Evolutionary conservation across 1,140 invertebrate species (phyloP).

Genomic region (Octopus bimaculoides): DNA sequence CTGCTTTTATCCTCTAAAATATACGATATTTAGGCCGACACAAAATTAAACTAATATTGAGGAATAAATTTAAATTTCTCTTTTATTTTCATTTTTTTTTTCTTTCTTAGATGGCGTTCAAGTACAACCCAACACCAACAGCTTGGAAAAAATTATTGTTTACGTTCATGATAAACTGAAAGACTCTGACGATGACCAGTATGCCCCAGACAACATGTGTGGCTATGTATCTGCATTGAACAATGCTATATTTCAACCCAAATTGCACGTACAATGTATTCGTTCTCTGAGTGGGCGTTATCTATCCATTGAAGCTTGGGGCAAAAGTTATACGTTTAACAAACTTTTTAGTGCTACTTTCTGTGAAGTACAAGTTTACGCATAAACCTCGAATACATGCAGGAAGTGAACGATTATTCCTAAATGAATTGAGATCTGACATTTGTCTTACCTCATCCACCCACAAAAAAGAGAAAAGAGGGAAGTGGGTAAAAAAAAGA

Average conservation of each 20-base stretch:
- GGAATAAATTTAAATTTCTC: not conserved
- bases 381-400: conserved; percentile 18
- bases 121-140: conserved; percentile 52
- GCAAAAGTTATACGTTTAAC: conserved; percentile 61
- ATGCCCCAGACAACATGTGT: conserved; percentile 56
- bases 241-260: conserved; percentile 60
- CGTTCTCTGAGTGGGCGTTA: conserved; percentile 59
- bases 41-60: no score
- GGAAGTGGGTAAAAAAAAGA: conserved; percentile 13
- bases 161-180: conserved; percentile 60
- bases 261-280: conserved; percentile 60
- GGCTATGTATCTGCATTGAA: conserved; percentile 60
- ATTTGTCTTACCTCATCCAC: conserved; percentile 11
- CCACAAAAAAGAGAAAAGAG: conserved; percentile 16
- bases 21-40: no score
- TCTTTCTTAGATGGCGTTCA: conserved; percentile 14
- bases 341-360: conserved; percentile 61
- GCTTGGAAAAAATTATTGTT: conserved; percentile 61
- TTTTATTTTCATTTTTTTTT: not conserved
- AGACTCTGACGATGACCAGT: conserved; percentile 38
- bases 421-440: not conserved
- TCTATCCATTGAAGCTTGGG: conserved; percentile 61
- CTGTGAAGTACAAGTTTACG: conserved; percentile 64
- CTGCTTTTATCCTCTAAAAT: no score
- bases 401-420: not conserved